These are phyloP conservation scores for Amphibalanus amphitrite DNA, from an alignment of 1,140 invertebrate genomes.

Conservation along the genomic window DNA sequence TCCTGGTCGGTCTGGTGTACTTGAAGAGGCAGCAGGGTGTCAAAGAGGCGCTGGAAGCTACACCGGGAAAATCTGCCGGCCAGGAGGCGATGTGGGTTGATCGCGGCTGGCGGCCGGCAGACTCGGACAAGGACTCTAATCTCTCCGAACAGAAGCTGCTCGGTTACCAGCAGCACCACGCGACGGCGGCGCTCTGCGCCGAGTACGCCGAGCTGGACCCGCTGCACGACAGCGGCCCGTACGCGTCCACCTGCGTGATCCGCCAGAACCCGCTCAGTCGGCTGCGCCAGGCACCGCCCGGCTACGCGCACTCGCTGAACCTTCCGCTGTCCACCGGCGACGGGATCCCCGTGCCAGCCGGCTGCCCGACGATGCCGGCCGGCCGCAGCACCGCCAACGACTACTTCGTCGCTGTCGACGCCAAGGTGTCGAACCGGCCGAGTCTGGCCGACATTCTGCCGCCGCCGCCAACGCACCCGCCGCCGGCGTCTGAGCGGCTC, in stretches of 20 bases:
- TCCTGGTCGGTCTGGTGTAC: slow-evolving; percentile 14
- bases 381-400: background rate
- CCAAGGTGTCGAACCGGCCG: background rate
- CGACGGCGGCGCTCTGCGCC: background rate
- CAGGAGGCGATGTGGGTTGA: slow-evolving; percentile 18
- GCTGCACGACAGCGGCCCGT: background rate
- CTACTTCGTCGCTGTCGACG: background rate
- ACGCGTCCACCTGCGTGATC: background rate
- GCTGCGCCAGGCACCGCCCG: background rate
- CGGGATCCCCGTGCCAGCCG: no score
- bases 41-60: slow-evolving; percentile 6
- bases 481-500: background rate
- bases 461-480: background rate
- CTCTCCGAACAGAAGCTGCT: slow-evolving; percentile 14
- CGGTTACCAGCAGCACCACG: slow-evolving; percentile 11
- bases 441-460: background rate
- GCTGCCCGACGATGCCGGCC: background rate
- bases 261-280: background rate
- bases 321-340: background rate
- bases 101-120: slow-evolving; percentile 14
- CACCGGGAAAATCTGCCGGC: background rate
- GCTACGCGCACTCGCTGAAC: background rate
- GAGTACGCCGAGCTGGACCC: slow-evolving; percentile 3
- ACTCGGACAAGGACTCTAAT: slow-evolving; percentile 14
- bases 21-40: slow-evolving; percentile 11